These are phyloP conservation scores for Amazona vittata DNA, from an alignment of 2,113 vertebrate genomes.

Conservation along the genomic window DNA sequence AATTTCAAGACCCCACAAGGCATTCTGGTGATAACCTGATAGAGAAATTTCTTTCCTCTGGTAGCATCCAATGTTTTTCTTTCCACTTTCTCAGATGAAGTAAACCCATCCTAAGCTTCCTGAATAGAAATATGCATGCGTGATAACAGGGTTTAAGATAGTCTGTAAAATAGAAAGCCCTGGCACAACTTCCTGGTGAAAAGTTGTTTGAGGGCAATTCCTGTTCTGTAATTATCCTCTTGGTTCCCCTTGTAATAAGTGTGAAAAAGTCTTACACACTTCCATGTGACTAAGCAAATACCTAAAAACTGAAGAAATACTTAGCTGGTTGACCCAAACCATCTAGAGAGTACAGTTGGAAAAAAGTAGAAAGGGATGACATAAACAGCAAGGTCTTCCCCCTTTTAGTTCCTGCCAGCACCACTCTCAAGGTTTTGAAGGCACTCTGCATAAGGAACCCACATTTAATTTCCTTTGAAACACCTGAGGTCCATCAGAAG, in stretches of 20 bases:
- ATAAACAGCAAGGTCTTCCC: neutral
- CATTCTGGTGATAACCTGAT: neutral
- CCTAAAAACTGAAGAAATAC: neutral
- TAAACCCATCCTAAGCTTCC: neutral
- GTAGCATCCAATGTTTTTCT: neutral
- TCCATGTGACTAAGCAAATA: neutral
- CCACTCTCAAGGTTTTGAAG: neutral
- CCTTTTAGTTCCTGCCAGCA: neutral
- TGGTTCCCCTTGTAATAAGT: neutral
- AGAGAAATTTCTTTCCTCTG: neutral
- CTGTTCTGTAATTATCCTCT: neutral
- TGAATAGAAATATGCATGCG: rapidly evolving
- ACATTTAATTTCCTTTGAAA: neutral
- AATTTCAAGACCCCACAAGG: neutral
- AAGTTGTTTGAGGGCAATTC: neutral
- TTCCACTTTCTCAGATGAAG: neutral
- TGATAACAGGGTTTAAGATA: neutral
- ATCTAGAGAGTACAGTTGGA: rapidly evolving
- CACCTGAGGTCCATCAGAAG: neutral
- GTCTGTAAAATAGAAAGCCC: neutral
- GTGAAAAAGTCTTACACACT: neutral
- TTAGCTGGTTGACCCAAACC: neutral
- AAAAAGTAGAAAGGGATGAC: neutral
- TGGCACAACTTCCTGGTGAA: neutral
- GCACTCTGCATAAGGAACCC: neutral